Evolutionary conservation across 2,888 invertebrate species (phyloP).

Genomic region (Hymenopus coronatus): DNA sequence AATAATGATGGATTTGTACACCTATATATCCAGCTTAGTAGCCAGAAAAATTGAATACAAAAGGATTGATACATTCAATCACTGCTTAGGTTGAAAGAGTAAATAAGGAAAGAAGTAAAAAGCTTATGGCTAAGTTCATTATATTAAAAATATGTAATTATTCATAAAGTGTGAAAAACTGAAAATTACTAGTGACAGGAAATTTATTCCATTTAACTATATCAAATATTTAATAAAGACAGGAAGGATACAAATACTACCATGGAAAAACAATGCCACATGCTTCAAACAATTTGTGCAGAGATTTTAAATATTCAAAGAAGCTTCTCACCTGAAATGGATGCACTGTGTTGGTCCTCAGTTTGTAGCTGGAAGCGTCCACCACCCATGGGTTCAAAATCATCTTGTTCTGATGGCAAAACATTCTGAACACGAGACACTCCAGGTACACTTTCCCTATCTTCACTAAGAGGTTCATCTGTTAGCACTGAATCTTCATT

Average conservation of each 20-base stretch:
- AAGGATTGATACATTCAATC: no score
- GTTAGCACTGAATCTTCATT: conserved; percentile 1
- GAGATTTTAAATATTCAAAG: not conserved
- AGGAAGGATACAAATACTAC: not conserved
- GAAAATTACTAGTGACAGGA: no score
- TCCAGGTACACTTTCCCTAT: conserved; percentile 40
- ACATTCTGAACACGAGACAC: conserved; percentile 57
- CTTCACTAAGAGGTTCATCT: conserved; percentile 26
- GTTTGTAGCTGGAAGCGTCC: conserved; percentile 68
- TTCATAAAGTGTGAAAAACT: no score
- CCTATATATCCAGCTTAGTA: no score
- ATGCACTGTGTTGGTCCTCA: conserved; percentile 61
- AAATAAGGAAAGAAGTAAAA: no score
- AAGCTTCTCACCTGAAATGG: conserved; percentile 14
- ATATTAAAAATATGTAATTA: no score
- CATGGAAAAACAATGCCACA: not conserved
- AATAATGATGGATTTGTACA: no score
- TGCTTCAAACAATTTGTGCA: not conserved
- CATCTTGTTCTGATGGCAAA: conserved; percentile 72
- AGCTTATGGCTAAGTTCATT: no score
- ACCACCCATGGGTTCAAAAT: conserved; percentile 71
- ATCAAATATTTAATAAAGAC: not conserved
- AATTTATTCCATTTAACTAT: no score
- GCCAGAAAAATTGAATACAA: no score
- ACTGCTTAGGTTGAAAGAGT: no score